Conservation (phyloP, 2,888 invertebrate species). For the Netelia melanura region DNA sequence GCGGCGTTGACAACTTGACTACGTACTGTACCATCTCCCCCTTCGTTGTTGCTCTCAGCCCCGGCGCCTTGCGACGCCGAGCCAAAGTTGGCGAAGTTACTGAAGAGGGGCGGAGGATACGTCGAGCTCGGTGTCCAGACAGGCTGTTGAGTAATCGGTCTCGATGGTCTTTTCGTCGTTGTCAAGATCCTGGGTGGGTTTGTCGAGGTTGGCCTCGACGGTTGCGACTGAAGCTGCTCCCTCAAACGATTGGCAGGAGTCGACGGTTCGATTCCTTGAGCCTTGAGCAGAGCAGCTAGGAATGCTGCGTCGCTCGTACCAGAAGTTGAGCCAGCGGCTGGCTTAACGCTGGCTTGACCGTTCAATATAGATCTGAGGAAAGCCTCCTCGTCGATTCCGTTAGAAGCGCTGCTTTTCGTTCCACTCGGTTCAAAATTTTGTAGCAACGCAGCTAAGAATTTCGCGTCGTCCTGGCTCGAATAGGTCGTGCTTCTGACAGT, state of each 20-base stretch:
- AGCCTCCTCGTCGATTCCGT: conserved; percentile 72
- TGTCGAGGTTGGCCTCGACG: conserved; percentile 67
- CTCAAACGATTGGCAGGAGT: conserved; percentile 87
- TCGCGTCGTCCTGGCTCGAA: conserved; percentile 77
- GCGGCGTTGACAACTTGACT: conserved; percentile 89
- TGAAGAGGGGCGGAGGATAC: conserved; percentile 82
- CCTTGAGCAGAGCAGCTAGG: conserved; percentile 89
- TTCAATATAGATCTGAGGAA: conserved; percentile 79
- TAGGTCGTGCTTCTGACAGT: conserved; percentile 75
- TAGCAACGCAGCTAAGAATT: conserved; percentile 79
- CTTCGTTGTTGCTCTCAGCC: conserved; percentile 41
- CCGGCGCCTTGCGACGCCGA: conserved; percentile 55
- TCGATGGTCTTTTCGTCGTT: conserved; percentile 69
- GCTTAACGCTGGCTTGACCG: conserved; percentile 74
- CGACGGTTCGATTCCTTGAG: conserved; percentile 90
- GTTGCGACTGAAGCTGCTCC: conserved; percentile 87
- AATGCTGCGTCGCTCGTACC: conserved; percentile 90
- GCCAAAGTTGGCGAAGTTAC: conserved; percentile 78
- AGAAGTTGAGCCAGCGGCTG: conserved; percentile 81
- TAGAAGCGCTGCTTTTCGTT: conserved; percentile 43
- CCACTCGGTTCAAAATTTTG: conserved; percentile 73
- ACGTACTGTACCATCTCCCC: conserved; percentile 81
- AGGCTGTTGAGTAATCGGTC: conserved; percentile 82
- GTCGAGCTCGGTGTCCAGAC: conserved; percentile 81
- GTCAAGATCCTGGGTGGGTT: conserved; percentile 64